phyloP scores from a whole-genome alignment of 1,140 invertebrate genomes.

The Brachystomella parvula region DNA sequence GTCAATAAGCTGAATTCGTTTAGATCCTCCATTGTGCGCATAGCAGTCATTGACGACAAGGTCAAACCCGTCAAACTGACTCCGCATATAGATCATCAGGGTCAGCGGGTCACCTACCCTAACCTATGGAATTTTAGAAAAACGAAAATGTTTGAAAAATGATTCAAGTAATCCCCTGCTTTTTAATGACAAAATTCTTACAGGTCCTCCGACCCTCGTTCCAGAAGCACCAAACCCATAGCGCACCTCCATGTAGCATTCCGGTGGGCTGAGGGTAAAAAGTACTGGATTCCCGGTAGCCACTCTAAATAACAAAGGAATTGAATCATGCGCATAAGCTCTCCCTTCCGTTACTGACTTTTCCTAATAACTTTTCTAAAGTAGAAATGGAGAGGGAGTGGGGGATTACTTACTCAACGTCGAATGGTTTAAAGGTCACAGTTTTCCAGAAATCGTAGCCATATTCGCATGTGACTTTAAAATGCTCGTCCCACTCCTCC shows the following conservation, averaged over 20 bases:
- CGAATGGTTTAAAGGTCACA: conserved; percentile 86
- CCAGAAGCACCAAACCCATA: conserved; percentile 62
- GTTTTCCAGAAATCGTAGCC: conserved; percentile 95
- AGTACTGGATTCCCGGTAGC: conserved; percentile 87
- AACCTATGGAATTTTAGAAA: not conserved
- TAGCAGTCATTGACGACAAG: conserved; percentile 93
- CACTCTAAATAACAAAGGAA: conserved; percentile 53
- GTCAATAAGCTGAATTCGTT: conserved; percentile 83
- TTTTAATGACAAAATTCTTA: conserved; percentile 53
- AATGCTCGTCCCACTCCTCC: conserved; percentile 89
- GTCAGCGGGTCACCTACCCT: conserved; percentile 72
- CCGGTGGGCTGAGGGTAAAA: conserved; percentile 84
- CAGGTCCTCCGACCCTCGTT: conserved; percentile 73
- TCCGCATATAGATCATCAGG: conserved; percentile 83
- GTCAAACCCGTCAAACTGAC: conserved; percentile 74
- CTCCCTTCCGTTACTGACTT: not conserved
- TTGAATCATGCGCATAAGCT: not conserved
- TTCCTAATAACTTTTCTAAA: conserved; percentile 3
- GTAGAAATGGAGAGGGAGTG: not conserved
- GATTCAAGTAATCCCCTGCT: not conserved
- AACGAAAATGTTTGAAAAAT: not conserved
- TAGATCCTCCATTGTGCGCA: conserved; percentile 86
- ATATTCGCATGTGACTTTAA: conserved; percentile 92
- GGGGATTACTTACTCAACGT: conserved; percentile 93
- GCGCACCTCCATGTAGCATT: conserved; percentile 91